phyloP scores from a whole-genome alignment of 1,140 invertebrate genomes.

The Heliconius hermathena region DNA sequence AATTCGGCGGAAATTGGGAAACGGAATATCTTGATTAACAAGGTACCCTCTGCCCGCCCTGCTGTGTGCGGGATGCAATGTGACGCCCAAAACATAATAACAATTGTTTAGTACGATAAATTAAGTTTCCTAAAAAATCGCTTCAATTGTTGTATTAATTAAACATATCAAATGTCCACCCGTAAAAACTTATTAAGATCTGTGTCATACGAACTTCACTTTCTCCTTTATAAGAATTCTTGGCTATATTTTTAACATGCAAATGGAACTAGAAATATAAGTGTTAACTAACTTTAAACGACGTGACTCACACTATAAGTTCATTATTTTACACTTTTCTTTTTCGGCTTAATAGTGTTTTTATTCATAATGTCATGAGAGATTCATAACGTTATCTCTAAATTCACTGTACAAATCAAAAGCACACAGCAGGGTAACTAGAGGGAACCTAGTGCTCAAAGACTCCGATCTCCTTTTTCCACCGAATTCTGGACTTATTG shows the following conservation, averaged over 20 bases:
- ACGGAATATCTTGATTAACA: too few species aligned
- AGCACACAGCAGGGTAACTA: too few species aligned
- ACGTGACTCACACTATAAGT: background rate
- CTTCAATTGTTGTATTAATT: background rate
- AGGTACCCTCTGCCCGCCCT: too few species aligned
- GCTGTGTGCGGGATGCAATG: too few species aligned
- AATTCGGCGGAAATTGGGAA: too few species aligned
- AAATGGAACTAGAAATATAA: slow-evolving; percentile 3
- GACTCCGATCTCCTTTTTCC: too few species aligned
- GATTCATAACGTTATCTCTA: background rate
- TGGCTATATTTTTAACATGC: slow-evolving; percentile 3
- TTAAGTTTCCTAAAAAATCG: background rate
- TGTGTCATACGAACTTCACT: slow-evolving; percentile 14
- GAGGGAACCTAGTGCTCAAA: too few species aligned
- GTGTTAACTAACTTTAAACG: background rate
- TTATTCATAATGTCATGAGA: too few species aligned
- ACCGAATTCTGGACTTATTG: too few species aligned
- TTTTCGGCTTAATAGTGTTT: background rate
- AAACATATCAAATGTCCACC: slow-evolving; percentile 4
- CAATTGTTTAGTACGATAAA: too few species aligned
- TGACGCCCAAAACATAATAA: too few species aligned
- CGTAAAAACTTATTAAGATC: background rate
- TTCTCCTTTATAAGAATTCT: slow-evolving; percentile 1
- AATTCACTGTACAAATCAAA: background rate
- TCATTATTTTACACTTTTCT: background rate